Evolutionary conservation across 2,888 invertebrate genomes (phyloP).

Genomic region (Noctua janthe): DNA sequence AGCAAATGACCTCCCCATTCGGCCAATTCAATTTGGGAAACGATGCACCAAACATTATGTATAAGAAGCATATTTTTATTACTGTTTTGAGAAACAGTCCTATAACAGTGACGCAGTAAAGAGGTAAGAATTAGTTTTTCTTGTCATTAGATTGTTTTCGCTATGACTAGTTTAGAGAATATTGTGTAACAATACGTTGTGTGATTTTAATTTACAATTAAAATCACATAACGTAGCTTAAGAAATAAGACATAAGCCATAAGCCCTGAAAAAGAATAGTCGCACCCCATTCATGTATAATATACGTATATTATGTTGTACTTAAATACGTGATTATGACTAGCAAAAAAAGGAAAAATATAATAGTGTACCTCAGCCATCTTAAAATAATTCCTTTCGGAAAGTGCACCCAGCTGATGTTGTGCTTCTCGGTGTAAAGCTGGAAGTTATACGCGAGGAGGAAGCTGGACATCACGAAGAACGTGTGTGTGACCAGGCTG

Average conservation of each 20-base stretch:
- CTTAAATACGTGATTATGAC: neutral
- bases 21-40: too few species aligned
- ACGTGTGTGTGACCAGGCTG: slow-evolving; percentile 81
- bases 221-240: too few species aligned
- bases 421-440: slow-evolving; percentile 76
- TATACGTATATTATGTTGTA: neutral
- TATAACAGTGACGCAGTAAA: too few species aligned
- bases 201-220: neutral
- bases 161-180: neutral
- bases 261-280: neutral
- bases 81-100: too few species aligned
- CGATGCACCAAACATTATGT: too few species aligned
- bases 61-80: too few species aligned
- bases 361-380: slow-evolving; percentile 79
- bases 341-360: neutral
- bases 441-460: slow-evolving; percentile 84
- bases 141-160: neutral
- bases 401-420: slow-evolving; percentile 74
- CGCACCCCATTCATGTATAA: neutral
- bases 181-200: neutral
- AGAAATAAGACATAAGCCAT: neutral
- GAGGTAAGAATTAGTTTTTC: too few species aligned
- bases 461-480: slow-evolving; percentile 86
- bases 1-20: too few species aligned
- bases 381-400: slow-evolving; percentile 82